Evolutionary conservation across 2,113 vertebrate genomes (phyloP).

Genomic region (Erythrocercus mccallii): DNA sequence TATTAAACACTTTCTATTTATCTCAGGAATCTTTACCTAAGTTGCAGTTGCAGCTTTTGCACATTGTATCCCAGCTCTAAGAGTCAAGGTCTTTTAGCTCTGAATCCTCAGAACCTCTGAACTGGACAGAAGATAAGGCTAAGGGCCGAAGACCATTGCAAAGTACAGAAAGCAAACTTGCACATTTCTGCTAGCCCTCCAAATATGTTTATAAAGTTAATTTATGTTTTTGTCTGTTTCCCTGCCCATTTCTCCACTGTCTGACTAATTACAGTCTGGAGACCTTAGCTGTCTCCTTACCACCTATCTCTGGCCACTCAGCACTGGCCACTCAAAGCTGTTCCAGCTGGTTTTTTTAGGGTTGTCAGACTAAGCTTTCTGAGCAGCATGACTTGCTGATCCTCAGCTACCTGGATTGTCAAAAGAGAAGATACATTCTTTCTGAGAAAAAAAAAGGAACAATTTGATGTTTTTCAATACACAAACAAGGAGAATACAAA

Average conservation of each 20-base stretch:
- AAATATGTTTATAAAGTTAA: neutral
- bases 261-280: neutral
- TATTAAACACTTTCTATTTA: neutral
- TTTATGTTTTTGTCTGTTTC: neutral
- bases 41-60: neutral
- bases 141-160: neutral
- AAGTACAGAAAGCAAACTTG: neutral
- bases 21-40: neutral
- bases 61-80: neutral
- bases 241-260: neutral
- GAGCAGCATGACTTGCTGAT: neutral
- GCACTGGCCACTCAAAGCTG: neutral
- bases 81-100: neutral
- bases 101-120: neutral
- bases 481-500: fast-evolving
- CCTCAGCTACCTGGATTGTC: neutral
- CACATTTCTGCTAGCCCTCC: neutral
- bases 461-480: neutral
- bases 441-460: neutral
- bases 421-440: neutral
- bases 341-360: neutral
- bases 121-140: fast-evolving
- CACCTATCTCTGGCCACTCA: neutral
- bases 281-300: neutral
- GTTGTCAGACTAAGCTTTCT: neutral